These are phyloP conservation scores for Orthonyx spaldingii DNA, from an alignment of 2,113 vertebrate genomes.

Conservation along the genomic window DNA sequence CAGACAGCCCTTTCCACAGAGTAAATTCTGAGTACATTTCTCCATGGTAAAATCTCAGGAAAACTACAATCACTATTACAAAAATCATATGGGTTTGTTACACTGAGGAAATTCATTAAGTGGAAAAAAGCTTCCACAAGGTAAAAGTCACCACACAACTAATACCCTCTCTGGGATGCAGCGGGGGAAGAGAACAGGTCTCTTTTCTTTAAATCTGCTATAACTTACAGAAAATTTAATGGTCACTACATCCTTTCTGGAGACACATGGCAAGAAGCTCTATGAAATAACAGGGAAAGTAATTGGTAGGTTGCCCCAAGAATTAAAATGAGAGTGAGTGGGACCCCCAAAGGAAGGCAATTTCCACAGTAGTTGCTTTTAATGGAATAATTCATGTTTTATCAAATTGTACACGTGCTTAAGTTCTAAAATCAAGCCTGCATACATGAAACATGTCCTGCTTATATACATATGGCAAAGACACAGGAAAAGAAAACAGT, in stretches of 20 bases:
- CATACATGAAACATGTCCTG: background rate
- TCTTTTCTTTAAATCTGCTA: background rate
- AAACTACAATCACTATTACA: background rate
- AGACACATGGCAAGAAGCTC: background rate
- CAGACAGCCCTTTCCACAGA: background rate
- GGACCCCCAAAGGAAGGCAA: background rate
- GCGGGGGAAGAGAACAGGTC: background rate
- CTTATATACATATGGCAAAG: background rate
- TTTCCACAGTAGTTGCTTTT: background rate
- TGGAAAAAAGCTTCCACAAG: background rate
- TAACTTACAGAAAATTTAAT: background rate
- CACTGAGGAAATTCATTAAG: background rate
- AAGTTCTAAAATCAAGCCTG: background rate
- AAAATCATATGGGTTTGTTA: background rate
- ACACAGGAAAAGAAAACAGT: background rate
- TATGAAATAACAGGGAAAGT: background rate
- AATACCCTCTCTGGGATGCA: fast-evolving
- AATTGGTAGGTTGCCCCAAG: background rate
- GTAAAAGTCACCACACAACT: background rate
- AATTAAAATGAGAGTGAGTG: background rate
- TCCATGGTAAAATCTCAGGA: background rate
- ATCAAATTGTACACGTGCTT: background rate
- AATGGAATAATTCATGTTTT: background rate
- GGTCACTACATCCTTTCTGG: background rate
- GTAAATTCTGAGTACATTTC: background rate